Evolutionary conservation across 2,797 vertebrate genomes (phyloP), one percentile per base, ranked within the genome.

Genomic region (Calcarius lapponicus): DNA sequence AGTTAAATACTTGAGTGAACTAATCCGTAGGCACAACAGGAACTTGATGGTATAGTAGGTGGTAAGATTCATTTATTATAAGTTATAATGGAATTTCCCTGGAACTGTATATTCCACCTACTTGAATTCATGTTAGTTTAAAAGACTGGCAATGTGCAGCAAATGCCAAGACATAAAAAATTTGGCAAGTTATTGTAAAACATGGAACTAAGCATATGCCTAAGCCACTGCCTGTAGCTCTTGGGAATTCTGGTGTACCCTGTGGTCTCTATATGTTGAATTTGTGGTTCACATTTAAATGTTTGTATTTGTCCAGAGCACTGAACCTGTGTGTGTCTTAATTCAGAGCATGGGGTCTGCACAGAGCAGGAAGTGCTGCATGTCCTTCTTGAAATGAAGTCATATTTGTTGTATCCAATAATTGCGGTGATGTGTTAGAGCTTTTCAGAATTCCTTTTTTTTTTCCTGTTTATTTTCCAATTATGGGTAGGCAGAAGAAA

Each of bases 41-140:
- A 93, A 95, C 82, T 70, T 76, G 62, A 70, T 84, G 73, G 22
- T 88, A 43, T 72, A 56, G 86, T 84, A 80, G 90, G 93, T 82
- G 56, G 80, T 45, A 60, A 79, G 62, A 92, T 90, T 92, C 13
- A 70, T 85, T 94, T 93, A 62, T 92, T 64, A 11, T 72, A 70
- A 90, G 17, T 89, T 94, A 42, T 73, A 62, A 60, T 85, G 91
- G 95, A 96, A 85, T 96, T 95, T 71, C 89, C 92, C 64, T 69
- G 78, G 43, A 86, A 89, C 17, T 45, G 13, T 76, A 20, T 67
- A 80, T 87, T 91, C 87, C 86, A 76, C 89, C 87, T 92, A 94
- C 95, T 48, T 70, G 48, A 51, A 60, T 7, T 32, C 57, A 85
- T 11, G 31, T 17, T 71, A 64, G 60, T 89, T 85, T n/a, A 85